Evolutionary conservation across 2,888 invertebrate species (phyloP), one percentile per base, ranked within the genome.

Genomic region (Alcis repandata): DNA sequence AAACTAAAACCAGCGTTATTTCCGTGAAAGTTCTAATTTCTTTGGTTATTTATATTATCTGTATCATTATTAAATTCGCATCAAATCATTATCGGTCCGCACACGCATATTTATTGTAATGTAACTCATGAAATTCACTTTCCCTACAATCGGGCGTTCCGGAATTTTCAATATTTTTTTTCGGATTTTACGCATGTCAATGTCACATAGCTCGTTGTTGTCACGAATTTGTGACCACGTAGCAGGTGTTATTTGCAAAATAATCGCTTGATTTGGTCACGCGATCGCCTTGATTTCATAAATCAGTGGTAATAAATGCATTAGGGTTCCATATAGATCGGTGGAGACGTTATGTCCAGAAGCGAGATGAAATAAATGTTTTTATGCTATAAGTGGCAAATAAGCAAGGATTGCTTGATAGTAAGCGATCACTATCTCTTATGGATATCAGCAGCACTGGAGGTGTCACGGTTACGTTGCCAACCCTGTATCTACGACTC

Each of bases 151-250:
- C 64, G 71, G 36, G 65, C 73, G 38, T 60, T 60, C 60, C 78
- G 77, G 75, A 77, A 69, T 79, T 72, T 70, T 69, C 27, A 54
- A 59, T 22, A 38, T 71, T 77, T 79, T 79, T 72, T 67, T 66
- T 60, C 22, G 63, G 63, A 68, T 75, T 74, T 66, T 62, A 69
- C 66, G 65, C 69, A 63, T 68, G 67, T 72, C 71, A 68, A 49
- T 66, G 73, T 72, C 71, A 73, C 68, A 72, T 68, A 67, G 63
- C 40, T 46, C 3, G 54, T 54, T 67, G 63, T 72, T 71, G 70
- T 52, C 70, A 61, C 64, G 66, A 63, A 74, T 62, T 48, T 53
- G 67, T 59, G 66, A 22, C 45, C 57, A 70, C 63, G 60, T 40
- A 48, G 58, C 33, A 27, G 27, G 6, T 27, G 40, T 71, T 75